A percentile compares a stretch with the other conserved stretches of the same genome.
These are phyloP conservation scores for Diplolepis rosae DNA, from an alignment of 2,888 invertebrate genomes.

Conservation along the genomic window DNA sequence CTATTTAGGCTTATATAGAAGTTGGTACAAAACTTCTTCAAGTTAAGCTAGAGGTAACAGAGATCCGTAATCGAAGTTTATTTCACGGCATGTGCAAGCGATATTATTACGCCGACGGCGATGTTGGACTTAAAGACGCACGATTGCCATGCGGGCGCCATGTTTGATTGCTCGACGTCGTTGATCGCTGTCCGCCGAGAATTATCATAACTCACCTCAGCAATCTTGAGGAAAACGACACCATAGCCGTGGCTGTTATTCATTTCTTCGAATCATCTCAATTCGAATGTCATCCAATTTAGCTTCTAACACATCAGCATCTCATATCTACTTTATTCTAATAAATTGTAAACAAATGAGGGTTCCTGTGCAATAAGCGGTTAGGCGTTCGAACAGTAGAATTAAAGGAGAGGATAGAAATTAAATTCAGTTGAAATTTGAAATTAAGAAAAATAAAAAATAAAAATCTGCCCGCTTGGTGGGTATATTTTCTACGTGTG, in stretches of 20 bases:
- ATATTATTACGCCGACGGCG: constrained; percentile 58
- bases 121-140: constrained; percentile 64
- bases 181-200: constrained; percentile 68
- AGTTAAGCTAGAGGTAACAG: constrained; percentile 38
- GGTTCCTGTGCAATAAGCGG: too few relatives aligned
- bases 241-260: constrained; percentile 59
- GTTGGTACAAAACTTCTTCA: constrained; percentile 1
- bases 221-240: constrained; percentile 64
- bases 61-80: constrained; percentile 53
- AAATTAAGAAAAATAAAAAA: too few relatives aligned
- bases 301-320: not conserved
- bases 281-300: not conserved
- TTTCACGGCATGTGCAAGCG: constrained; percentile 51
- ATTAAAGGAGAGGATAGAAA: too few relatives aligned
- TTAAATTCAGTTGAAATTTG: too few relatives aligned
- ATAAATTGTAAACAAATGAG: too few relatives aligned
- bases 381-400: too few relatives aligned
- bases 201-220: constrained; percentile 69
- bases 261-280: not conserved
- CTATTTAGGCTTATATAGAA: not conserved
- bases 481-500: too few relatives aligned
- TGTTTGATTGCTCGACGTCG: constrained; percentile 70
- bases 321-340: not conserved
- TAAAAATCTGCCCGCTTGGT: too few relatives aligned
- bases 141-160: constrained; percentile 66